These are phyloP conservation scores for Sthenelais limicola DNA, from an alignment of 2,888 invertebrate species.

Conservation along the genomic window DNA sequence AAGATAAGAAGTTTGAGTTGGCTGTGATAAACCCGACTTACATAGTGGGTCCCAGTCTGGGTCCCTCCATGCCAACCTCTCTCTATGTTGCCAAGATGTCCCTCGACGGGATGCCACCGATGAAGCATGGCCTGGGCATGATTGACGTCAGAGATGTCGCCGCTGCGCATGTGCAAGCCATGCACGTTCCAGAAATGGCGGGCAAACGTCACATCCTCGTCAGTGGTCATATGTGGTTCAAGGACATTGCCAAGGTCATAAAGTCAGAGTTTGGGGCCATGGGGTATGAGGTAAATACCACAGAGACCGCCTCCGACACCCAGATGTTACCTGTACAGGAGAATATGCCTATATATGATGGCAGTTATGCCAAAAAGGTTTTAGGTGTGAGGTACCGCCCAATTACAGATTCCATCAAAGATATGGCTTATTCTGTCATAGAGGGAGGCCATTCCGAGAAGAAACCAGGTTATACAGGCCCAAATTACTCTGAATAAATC, in stretches of 20 bases:
- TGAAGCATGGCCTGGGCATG: slow-evolving; percentile 72
- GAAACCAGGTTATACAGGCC: slow-evolving; percentile 59
- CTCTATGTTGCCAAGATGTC: slow-evolving; percentile 67
- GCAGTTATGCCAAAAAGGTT: slow-evolving; percentile 71
- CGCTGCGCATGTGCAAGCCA: slow-evolving; percentile 47
- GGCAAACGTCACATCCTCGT: slow-evolving; percentile 72
- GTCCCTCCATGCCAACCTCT: slow-evolving; percentile 50
- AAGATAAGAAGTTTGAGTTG: slow-evolving; percentile 69
- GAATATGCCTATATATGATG: slow-evolving; percentile 56
- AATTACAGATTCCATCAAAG: slow-evolving; percentile 72
- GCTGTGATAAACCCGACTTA: slow-evolving; percentile 74
- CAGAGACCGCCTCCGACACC: slow-evolving; percentile 71
- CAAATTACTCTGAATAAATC: slow-evolving; percentile 26
- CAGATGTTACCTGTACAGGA: slow-evolving; percentile 28
- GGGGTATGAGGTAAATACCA: slow-evolving; percentile 70
- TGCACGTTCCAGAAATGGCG: slow-evolving; percentile 43
- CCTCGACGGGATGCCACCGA: slow-evolving; percentile 69
- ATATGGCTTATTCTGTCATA: slow-evolving; percentile 75
- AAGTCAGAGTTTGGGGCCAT: slow-evolving; percentile 69
- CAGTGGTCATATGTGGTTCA: slow-evolving; percentile 72
- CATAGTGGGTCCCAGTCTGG: slow-evolving; percentile 73
- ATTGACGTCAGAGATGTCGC: slow-evolving; percentile 76
- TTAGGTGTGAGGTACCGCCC: slow-evolving; percentile 73
- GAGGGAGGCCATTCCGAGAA: slow-evolving; percentile 73
- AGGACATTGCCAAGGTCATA: slow-evolving; percentile 72